Base-by-base conservation (phyloP, 1,140 invertebrate genomes). In the Euglossa dilemma region DNA sequence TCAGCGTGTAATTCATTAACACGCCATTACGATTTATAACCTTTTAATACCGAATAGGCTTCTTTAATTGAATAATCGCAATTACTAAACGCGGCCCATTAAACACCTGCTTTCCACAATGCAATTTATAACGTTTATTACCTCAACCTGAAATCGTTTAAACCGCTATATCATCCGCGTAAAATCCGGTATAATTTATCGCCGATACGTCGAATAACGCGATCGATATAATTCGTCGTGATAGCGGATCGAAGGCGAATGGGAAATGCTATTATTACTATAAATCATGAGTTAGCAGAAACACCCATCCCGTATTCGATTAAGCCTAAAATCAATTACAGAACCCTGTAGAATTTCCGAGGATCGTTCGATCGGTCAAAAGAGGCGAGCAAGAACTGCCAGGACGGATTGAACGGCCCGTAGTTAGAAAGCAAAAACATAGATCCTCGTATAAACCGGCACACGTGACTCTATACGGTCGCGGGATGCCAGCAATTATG, bases 401-500 rank as follows among this genome's bases (percentile, higher is more conserved):
- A 36, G 11, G 18, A 61, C 54, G 67, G 45, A 61, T 25, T 25
- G 56, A 59, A 72, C 54, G 54, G 45, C 11, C 25, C 61, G 59
- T 64, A 25, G 28, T 63, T 72, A 28, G 56, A 61, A 18, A 14
- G 85, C 75, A 87, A 87, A 87, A 87, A 87, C 81, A 52, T 57
- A 66, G 76, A 87, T 83, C 28, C 74, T 71, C 71, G 80, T 66
- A 87, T 71, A 81, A 86, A 87, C 69, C 59, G 63, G 72, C 74
- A 81, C 75, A 83, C 85, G 80, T 76, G 75, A 84, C 69, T 57
- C 63, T 45, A 71, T 84, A 80, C 69, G 75, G 54, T 64, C 59
- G 59, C 85, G 80, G 86, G 85, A 87, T 80, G 85, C 85, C 57
- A 73, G 76, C 85, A 84, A 87, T 87, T 87, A 84, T 84, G 82